Evolutionary conservation across 2,797 vertebrate species (phyloP), one percentile per base, ranked within the genome.

Genomic region (Neoniphon sammara): DNA sequence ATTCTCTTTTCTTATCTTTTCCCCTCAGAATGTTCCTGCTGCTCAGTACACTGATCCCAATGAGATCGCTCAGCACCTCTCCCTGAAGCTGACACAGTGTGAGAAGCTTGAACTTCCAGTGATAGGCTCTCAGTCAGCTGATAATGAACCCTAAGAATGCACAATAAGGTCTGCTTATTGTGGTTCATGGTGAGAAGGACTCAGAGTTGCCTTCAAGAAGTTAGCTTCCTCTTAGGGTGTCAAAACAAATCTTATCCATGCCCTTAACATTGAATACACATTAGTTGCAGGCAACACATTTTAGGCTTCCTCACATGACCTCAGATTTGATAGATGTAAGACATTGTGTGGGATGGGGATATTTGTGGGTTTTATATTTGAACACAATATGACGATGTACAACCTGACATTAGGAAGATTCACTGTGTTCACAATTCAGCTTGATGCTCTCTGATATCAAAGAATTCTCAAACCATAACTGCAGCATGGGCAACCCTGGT

Each of bases 1-100:
- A 27, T 27, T 27, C 25, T 27, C 25, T 27, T 27, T 27, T 27
- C 25, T 27, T 27, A 27, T 27, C 25, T 27, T 81, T 82, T 25
- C 66, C 36, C 8, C 8, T 11, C 89, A 98, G 96, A 94, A 95
- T 0, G 90, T 98, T 68, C 94, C 97, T 25, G 93, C 95, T 73
- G 92, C 96, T 1, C 80, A 97, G 44, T 97, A 94, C 93, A 98
- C 97, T 0, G 97, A 98, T 88, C 97, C 98, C 14, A 98, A 98
- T 0, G 97, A 99, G 90, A 96, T 99, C 49, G 95, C 95, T 25
- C 96, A 97, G 86, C 93, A 98, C 69, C 91, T 99, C 76, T 94
- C 95, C 3, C 87, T 98, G 79, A 97, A 95, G 87, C 91, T 97
- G 82, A 95, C 93, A 0, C 92, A 96, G 74, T 97, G 91, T 74